Evolutionary conservation across 2,888 invertebrate genomes (phyloP), one percentile per base, ranked within the genome.

Genomic region (Gisinianus flammeolus): DNA sequence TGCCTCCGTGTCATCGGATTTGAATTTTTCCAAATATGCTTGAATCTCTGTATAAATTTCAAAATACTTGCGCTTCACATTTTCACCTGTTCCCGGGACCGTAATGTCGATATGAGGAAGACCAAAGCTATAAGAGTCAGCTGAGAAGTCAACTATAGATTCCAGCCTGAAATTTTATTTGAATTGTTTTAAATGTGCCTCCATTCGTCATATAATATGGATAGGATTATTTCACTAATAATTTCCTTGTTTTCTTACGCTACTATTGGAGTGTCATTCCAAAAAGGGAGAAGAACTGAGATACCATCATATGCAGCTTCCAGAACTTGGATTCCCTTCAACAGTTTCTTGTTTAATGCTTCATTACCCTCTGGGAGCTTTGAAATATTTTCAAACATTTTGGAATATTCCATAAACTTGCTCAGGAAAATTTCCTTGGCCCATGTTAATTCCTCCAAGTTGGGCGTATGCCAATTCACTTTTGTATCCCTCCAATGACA

Each of bases 1-100:
- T 80, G 93, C 92, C 85, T 92, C 92, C 0, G 93, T 94, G 85
- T 96, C 94, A 85, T 95, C 95, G 82, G 93, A 92, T 80, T 85
- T 85, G 68, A 80, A 83, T 24, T 81, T 81, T 71, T 85, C 83
- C 44, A 85, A 72, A 44, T 85, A 85, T 0, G 71, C 77, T 26
- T 79, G 78, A n/a, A 83, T 79, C 24, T 78, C 75, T 16, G 67
- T 81, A 66, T 81, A 82, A 12, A 85, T 73, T n/a, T 83, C 77
- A 66, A 81, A 85, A 64, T 83, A 84, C 71, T 80, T 81, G 16
- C 77, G 52, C 75, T 78, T 77, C 0, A 79, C 52, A 58, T 80
- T 80, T 4, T 82, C 79, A 10, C 76, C 71, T 0, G 82, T 80
- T 8, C 75, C 77, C 3, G 84, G 84, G 8, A 80, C 80, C 22